Conservation (phyloP, 2,113 vertebrate genomes). For the Anguilla rostrata region DNA sequence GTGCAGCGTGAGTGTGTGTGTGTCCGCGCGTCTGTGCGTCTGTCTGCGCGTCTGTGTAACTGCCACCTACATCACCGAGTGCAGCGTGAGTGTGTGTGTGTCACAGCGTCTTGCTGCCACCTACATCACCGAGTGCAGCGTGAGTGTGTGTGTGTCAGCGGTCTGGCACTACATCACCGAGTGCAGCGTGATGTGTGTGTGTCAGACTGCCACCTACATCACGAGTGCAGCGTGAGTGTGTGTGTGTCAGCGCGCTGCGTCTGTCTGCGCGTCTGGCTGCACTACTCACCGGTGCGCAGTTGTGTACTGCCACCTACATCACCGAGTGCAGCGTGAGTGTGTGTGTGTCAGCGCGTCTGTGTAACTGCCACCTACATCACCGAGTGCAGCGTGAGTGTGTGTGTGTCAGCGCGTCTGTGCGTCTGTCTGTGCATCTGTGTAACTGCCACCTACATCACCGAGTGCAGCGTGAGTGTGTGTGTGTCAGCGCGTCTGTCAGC, state of each 20-base stretch:
- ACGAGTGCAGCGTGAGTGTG: constrained; percentile 78
- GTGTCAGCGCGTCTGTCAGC: too few relatives aligned
- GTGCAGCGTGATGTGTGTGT: constrained; percentile 85
- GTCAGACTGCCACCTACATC: neutral
- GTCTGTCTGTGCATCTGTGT: too few relatives aligned
- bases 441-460: too few relatives aligned
- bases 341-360: neutral
- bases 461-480: too few relatives aligned
- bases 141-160: constrained; percentile 21
- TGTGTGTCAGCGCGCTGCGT: constrained; percentile 17
- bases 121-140: constrained; percentile 80
- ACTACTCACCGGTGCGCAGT: too few relatives aligned
- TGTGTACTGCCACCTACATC: constrained; percentile 87
- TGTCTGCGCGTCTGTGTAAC: neutral
- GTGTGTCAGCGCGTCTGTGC: constrained; percentile 1
- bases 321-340: constrained; percentile 98
- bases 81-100: constrained; percentile 84
- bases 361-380: too few relatives aligned
- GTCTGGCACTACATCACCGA: constrained; percentile 87
- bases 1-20: constrained; percentile 73
- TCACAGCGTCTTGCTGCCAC: neutral
- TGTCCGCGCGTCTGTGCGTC: too few relatives aligned
- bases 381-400: constrained; percentile 79
- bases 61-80: constrained; percentile 99
- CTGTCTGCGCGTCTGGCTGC: neutral